Evolutionary conservation across 2,113 vertebrate species (phyloP), one percentile per base, ranked within the genome.

Genomic region (Petrocephalus microphthalmus): DNA sequence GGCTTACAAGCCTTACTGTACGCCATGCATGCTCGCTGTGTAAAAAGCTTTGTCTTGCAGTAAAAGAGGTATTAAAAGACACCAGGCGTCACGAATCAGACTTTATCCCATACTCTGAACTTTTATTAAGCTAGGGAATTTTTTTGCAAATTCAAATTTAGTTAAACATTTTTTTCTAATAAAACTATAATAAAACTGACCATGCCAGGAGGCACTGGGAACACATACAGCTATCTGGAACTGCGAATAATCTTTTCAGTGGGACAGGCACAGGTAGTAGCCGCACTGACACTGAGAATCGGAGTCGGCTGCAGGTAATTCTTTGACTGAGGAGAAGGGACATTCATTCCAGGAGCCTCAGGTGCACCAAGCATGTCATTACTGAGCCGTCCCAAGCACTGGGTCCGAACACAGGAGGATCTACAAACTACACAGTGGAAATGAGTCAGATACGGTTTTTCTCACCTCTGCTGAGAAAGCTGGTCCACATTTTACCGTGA

Each of bases 401-500:
- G 25, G 17, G 1, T 52, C 15, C 7, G 19, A 22, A 52, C 52
- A 15, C 17, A 54, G 19, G 29, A 81, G 17, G 19, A 19, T 53
- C 3, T 22, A 7, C 7, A 56, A 22, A 33, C 33, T 20, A 37
- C 20, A 45, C 52, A 20, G 20, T 37, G 29, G 11, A 82, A 83
- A 29, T 19, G 25, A 56, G 51, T 54, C 19, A 17, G n/a, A 57
- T 54, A 37, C 6, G 64, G 4, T 15, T 33, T 67, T 90, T 92
- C 96, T 97, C 93, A 97, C 96, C 96, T 96, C 94, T 95, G 90
- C 94, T 95, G 87, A 95, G 94, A 94, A 96, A 95, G 94, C 96
- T 95, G 93, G 92, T 96, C 96, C 96, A 97, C 96, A 97, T 97
- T 91, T 94, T 91, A 91, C 54, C n/a, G 94, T 90, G 91, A 53